Percentiles rank a stretch among this genome's conserved stretches.
Evolutionary conservation across 1,140 invertebrate species (phyloP).

Genomic region (Planococcus citri): DNA sequence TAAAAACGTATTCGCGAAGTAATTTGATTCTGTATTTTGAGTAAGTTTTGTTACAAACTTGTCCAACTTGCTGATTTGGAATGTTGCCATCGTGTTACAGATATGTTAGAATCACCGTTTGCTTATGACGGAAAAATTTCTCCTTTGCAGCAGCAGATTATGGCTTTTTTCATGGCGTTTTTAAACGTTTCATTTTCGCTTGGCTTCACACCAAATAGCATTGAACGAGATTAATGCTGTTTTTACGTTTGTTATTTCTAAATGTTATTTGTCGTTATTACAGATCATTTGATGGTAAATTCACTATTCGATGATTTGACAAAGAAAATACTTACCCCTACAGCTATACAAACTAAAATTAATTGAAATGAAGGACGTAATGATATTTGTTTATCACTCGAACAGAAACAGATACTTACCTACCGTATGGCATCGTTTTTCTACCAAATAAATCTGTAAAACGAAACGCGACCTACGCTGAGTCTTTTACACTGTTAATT

Average conservation of each 20-base stretch:
- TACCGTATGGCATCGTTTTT: too few relatives aligned
- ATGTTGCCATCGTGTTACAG: neutral
- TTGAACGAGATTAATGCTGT: neutral
- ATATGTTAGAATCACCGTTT: neutral
- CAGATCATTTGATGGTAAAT: neutral
- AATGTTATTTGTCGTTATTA: neutral
- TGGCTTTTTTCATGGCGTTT: neutral
- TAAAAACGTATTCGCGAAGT: neutral
- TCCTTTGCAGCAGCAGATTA: neutral
- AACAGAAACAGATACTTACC: too few relatives aligned
- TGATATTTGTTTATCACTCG: too few relatives aligned
- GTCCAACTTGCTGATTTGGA: neutral
- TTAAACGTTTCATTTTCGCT: conserved; percentile 3
- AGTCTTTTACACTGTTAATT: too few relatives aligned
- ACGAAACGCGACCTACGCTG: too few relatives aligned
- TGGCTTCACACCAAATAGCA: conserved; percentile 1
- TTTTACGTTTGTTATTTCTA: conserved; percentile 4
- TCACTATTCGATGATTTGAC: too few relatives aligned
- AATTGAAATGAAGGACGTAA: too few relatives aligned
- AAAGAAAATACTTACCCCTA: too few relatives aligned
- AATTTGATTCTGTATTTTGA: neutral
- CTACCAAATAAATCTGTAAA: too few relatives aligned
- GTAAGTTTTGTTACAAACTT: neutral
- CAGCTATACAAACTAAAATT: too few relatives aligned
- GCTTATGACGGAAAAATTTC: neutral